These are phyloP conservation scores for Apostichopus leukothele DNA, from an alignment of 53 echinoderm and acorn worm genomes.

Conservation along the genomic window DNA sequence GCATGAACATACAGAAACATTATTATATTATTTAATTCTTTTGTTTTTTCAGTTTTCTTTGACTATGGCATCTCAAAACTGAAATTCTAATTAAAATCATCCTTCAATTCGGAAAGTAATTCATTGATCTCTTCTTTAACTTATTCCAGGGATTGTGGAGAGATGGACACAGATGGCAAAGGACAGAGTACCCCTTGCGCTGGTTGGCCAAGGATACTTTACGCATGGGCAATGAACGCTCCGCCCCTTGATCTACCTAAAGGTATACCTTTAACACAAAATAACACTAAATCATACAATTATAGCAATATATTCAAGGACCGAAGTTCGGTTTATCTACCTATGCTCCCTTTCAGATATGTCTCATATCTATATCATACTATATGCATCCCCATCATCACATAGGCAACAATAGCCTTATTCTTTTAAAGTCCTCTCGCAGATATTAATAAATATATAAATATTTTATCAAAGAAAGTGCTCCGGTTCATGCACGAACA, in stretches of 20 bases:
- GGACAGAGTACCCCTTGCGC: constrained; percentile 56
- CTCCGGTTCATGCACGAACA: too few species aligned
- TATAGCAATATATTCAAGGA: too few species aligned
- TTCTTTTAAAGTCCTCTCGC: too few species aligned
- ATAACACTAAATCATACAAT: not conserved
- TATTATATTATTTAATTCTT: not conserved
- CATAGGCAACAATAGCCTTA: too few species aligned
- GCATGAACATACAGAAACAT: too few species aligned
- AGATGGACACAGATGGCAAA: constrained; percentile 60
- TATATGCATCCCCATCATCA: too few species aligned
- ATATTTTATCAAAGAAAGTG: too few species aligned
- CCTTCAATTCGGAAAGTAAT: not conserved
- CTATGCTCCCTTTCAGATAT: too few species aligned
- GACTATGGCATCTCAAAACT: not conserved
- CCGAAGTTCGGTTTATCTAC: too few species aligned
- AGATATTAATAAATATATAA: too few species aligned
- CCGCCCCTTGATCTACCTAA: constrained; percentile 80
- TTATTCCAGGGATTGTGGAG: constrained; percentile 84
- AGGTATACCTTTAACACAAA: constrained; percentile 42
- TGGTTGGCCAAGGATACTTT: constrained; percentile 72
- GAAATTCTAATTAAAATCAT: too few species aligned
- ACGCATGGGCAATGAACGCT: constrained; percentile 98
- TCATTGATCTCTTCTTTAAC: not conserved
- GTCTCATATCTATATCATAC: too few species aligned
- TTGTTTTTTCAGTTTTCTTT: not conserved